phyloP scores from a whole-genome alignment of 2,888 invertebrate genomes.

The Nephrotoma guestfalica region DNA sequence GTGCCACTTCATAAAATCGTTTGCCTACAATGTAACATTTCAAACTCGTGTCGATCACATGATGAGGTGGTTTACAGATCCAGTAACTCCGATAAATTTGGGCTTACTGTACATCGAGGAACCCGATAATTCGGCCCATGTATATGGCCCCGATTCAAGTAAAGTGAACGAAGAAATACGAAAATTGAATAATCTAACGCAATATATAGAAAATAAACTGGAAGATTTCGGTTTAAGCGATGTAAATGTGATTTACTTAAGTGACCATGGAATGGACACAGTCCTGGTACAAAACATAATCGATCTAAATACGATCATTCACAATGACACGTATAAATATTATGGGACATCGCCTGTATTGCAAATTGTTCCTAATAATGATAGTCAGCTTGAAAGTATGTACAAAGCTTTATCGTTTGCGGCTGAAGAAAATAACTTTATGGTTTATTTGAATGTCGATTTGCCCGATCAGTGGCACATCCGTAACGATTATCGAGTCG shows the following conservation, averaged over 20 bases:
- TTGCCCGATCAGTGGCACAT: conserved; percentile 47
- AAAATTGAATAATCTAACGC: conserved; percentile 38
- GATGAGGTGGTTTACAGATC: conserved; percentile 39
- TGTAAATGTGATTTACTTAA: conserved; percentile 50
- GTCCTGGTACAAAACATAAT: conserved; percentile 39
- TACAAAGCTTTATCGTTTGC: conserved; percentile 34
- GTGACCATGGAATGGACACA: conserved; percentile 57
- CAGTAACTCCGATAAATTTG: conserved; percentile 46
- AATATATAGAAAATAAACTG: conserved; percentile 42
- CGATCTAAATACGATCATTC: conserved; percentile 38
- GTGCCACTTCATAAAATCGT: conserved; percentile 33
- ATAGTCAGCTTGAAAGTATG: conserved; percentile 30
- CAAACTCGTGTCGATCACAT: conserved; percentile 39
- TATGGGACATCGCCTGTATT: conserved; percentile 41
- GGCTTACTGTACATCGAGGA: conserved; percentile 54
- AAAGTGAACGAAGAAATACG: conserved; percentile 27
- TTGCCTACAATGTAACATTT: conserved; percentile 32
- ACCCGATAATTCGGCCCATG: conserved; percentile 50
- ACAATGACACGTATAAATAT: conserved; percentile 32
- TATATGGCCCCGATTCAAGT: conserved; percentile 38
- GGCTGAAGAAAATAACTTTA: conserved; percentile 33
- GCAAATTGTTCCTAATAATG: conserved; percentile 42
- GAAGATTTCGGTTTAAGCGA: conserved; percentile 33
- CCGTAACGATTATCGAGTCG: conserved; percentile 40
- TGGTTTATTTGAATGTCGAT: conserved; percentile 43